Base-by-base conservation (phyloP, 1,140 invertebrate genomes). In the Macrotrachela quadricornifera region DNA sequence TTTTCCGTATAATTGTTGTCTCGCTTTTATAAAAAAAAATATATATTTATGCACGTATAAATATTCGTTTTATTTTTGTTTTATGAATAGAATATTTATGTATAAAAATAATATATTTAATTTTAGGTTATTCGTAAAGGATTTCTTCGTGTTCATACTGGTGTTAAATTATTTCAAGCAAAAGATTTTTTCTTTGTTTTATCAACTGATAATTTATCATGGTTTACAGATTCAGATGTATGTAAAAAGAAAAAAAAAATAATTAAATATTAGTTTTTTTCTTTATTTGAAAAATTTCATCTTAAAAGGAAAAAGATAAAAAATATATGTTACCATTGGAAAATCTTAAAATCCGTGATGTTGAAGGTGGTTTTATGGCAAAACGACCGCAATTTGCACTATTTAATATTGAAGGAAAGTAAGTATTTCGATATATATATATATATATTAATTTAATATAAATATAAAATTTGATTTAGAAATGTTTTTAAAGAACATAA, bases 111-210 rank as follows among this genome's bases (percentile, higher is more conserved):
- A 30, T 30, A 8, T 30, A 30, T 30, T 4, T 30, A 4, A 4
- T 36, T 56, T 57, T 57, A 77, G 71, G 92, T 96, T 30, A 99
- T 99, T 61, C 79, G 94, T 45, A 97, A 96, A 73, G 94, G 94
- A 41, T 96, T 64, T 62, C 55, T 71, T 38, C 64, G 65, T 13
- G 51, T 70, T 14, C 68, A 70, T 51, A 70, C 69, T 52, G 54
- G 54, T 30, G 59, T 69, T 30, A 68, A 66, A 54, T 67, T 71
- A 55, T 63, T 71, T 59, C 68, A 69, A 52, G 21, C 65, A 16
- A 69, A 95, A 85, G 86, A 95, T 66, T 97, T 96, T 73, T 99
- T 92, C 92, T 99, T 99, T 73, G 91, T 97, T 46, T 75, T 99
- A n/a, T 95, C 88, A 11, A 90, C 90, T 3, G 94, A 97, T 71